Base-by-base conservation (phyloP, 1,140 invertebrate species). In the Polypedilum vanderplanki region DNA sequence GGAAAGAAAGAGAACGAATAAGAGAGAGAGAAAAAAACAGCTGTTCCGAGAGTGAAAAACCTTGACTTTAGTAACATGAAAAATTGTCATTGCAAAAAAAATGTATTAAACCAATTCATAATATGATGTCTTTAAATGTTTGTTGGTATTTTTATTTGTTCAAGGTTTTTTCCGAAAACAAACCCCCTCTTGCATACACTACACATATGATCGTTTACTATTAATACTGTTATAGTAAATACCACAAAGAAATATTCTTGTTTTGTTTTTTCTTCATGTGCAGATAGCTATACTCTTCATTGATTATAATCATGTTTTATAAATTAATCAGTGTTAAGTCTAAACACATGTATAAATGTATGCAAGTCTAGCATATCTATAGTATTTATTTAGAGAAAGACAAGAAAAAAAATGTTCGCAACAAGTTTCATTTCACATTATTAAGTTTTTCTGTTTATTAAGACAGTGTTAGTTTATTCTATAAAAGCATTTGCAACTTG, bases 401-500 rank as follows among this genome's bases (percentile, higher is more conserved):
- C 4, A 57, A 57, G n/a, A 46, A 15, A 57, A 57, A 57, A 57
- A 57, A 57, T 33, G 24, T 33, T 57, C 46, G 46, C 46, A 57
- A 57, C 46, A 20, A 22, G 65, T 70, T 70, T 70, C 20, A 70
- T 18, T 18, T 70, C 65, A 70, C 12, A 57, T n/a, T 33, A 33
- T 33, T 33, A 33, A 33, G 24, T 33, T 33, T 33, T 33, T 33
- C 65, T 22, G 9, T 70, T 10, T 20, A 3, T 10, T 70, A 70
- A 70, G 9, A 70, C 18, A 22, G 65, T 70, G 65, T 70, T 18
- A 70, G 65, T 70, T 70, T 70, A 18, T 70, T 70, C 17, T 70
- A 70, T 70, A 70, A 70, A 70, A 70, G 65, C 65, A 70, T 70
- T 70, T 70, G 65, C 65, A 70, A 18, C 65, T 70, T 20, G 20